Evolutionary conservation across 2,888 invertebrate genomes (phyloP), one percentile per base, ranked within the genome.

Genomic region (Embidobia sp.): DNA sequence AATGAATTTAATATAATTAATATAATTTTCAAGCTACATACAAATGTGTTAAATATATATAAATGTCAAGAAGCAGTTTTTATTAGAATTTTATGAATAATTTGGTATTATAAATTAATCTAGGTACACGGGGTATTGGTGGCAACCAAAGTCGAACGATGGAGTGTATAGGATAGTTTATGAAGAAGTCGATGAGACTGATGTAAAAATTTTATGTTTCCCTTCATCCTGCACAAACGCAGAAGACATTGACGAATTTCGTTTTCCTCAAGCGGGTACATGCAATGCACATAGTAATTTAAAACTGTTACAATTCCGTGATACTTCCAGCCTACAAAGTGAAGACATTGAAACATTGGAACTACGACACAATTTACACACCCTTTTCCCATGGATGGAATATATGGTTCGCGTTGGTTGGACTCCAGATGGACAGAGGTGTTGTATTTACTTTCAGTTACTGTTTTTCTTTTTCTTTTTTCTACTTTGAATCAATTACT

Each of bases 391-490:
- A 0, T 97, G 97, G 96, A 94, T 96, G 91, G 99, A 99, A 87
- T 99, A 99, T 90, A 92, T 99, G 79, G 96, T 98, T 0, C 91
- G 99, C 80, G 96, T 96, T 8, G 98, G 98, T 0, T 99, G 99
- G 98, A 96, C 96, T 0, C 96, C 97, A 0, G 95, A 97, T 87
- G 95, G 96, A 19, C 93, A 95, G 84, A 94, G 93, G 98, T 98
- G 90, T 8, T 27, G 31, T 42, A 26, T 7, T 46, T n/a, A n/a
- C n/a, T n/a, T n/a, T n/a, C n/a, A n/a, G n/a, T n/a, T n/a, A n/a
- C n/a, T n/a, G n/a, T n/a, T n/a, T n/a, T n/a, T n/a, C n/a, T n/a
- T n/a, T n/a, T n/a, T n/a, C n/a, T n/a, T n/a, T n/a, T n/a, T n/a
- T n/a, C n/a, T n/a, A n/a, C n/a, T n/a, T n/a, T n/a, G n/a, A n/a